Evolutionary conservation across 2,113 vertebrate genomes (phyloP), one percentile per base, ranked within the genome.

Genomic region (Spermophilus dauricus): DNA sequence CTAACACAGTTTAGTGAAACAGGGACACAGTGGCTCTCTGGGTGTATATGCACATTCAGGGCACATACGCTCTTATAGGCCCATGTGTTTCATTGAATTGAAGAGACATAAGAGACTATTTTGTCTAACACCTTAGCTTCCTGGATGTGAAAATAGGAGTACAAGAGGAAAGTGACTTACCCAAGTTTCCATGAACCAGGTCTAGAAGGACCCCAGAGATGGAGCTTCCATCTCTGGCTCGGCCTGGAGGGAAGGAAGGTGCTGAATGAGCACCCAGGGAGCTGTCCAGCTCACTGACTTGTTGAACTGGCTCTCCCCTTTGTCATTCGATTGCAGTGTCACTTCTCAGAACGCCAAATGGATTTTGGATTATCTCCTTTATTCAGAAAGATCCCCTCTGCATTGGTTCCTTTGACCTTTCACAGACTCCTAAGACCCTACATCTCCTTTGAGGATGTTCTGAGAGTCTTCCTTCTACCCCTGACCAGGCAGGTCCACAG

Each of bases 341-440:
- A 81, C 83, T 86, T 95, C 83, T 75, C 42, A 95, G 83, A 89
- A 75, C 45, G 42, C n/a, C 65, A 81, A 95, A 95, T 93, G 70
- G 89, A 95, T 97, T 96, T 95, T 75, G 67, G 69, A 93, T 96
- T 86, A 89, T 84, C 78, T 93, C 18, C 28, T 24, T 86, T 95
- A 26, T 70, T 90, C 63, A 83, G 75, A 73, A 94, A 81, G 51
- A 69, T 67, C 73, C 5, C 75, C 16, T 65, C 32, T 81, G 32
- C 5, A 9, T 39, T 61, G 70, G 32, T 34, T 53, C 16, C 34
- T 92, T 45, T 96, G 80, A 89, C 13, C 42, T 76, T 51, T 81
- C 30, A 37, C 3, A 17, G 24, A 11, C 42, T 89, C 24, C 28
- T 12, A 69, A 28, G 63, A 58, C 34, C 61, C 61, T 12, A 3